Evolutionary conservation across 1,140 invertebrate species (phyloP).

Genomic region (Eupristina koningsbergeri): DNA sequence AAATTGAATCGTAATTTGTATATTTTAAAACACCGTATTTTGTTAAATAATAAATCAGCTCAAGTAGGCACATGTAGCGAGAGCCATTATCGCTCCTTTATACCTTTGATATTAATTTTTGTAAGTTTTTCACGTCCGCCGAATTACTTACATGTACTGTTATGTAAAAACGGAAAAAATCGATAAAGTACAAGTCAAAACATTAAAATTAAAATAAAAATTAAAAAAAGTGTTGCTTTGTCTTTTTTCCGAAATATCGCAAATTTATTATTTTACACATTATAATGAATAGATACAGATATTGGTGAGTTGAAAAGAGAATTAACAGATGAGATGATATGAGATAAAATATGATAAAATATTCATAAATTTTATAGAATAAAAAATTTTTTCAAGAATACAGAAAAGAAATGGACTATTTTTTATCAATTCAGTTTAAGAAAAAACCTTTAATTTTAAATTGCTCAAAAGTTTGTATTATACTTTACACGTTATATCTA

Average conservation of each 20-base stretch:
- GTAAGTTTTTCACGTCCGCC: conserved; percentile 1
- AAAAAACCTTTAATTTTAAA: too few species aligned
- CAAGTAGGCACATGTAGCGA: conserved; percentile 57
- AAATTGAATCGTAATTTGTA: background rate
- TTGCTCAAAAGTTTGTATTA: too few species aligned
- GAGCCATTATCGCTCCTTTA: background rate
- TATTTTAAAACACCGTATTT: conserved; percentile 62
- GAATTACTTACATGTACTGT: too few species aligned
- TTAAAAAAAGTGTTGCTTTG: background rate
- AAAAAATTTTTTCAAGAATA: background rate
- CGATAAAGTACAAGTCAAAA: background rate
- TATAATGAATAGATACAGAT: background rate
- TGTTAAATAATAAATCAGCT: conserved; percentile 66
- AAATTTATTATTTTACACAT: background rate
- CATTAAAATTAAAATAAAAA: background rate
- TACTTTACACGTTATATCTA: too few species aligned
- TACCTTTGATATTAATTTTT: conserved; percentile 19
- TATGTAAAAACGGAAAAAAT: too few species aligned
- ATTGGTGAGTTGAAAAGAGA: background rate
- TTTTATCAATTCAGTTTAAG: background rate
- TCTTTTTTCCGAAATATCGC: background rate
- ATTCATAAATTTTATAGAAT: background rate
- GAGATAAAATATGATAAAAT: background rate
- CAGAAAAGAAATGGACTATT: background rate
- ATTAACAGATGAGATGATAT: too few species aligned